Base-by-base conservation (phyloP, 2,797 vertebrate species). In the Bovichtus diacanthus region DNA sequence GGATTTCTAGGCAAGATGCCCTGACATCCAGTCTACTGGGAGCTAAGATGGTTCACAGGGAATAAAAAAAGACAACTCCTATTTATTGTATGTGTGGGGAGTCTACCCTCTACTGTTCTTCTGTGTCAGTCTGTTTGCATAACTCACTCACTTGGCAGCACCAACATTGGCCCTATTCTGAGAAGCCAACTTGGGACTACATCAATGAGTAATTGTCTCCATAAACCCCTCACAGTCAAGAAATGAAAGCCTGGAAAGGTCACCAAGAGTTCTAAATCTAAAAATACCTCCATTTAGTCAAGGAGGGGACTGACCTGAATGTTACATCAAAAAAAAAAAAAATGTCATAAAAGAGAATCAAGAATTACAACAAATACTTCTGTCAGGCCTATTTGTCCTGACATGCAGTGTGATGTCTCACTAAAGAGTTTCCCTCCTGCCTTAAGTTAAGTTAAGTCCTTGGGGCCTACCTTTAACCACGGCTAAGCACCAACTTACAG, bases 161-260 rank as follows among this genome's bases (percentile, higher is more conserved):
- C 60, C 43, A 83, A 55, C 64, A 34, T 10, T 75, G 82, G 72
- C 70, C 78, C 85, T 80, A 76, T 82, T 86, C 76, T 87, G 72
- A 74, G 66, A 76, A 83, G 70, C 83, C 80, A 80, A 78, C 68
- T 54, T 81, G 83, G 83, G 80, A 87, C 62, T 72, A 55, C 86
- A 88, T 91, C 84, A 82, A 68, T 87, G 78, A 89, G 41, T 89
- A 86, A 89, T 78, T 78, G 78, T 89, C 75, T 90, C 69, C 70
- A 63, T 65, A 86, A 81, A 71, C 39, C 6, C 23, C 47, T 85
- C 76, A 27, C 70, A 81, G 80, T 71, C 56, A 18, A 44, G 41
- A 80, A 69, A 84, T 77, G 62, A 74, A 74, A 84, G 77, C 58
- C 74, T 39, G 61, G 11, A 87, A 81, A 87, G 60, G 87, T 89